Conservation (phyloP, 1,140 invertebrate species). For the Pteromalus puparum region DNA sequence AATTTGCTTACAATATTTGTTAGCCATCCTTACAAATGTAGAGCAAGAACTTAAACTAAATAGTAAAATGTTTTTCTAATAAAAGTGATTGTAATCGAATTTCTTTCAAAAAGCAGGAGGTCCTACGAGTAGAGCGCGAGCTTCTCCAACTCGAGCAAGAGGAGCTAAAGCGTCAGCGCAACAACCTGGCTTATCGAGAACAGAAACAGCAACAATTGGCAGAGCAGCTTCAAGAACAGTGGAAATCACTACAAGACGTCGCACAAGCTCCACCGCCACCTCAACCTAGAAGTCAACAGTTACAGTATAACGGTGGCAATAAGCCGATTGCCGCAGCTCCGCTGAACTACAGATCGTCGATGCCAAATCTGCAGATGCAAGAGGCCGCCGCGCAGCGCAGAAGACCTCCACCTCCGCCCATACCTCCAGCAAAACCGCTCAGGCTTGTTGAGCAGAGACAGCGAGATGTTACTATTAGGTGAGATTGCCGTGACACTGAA, state of each 20-base stretch:
- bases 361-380: slow-evolving; percentile 81
- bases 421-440: slow-evolving; percentile 75
- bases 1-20: too few relatives aligned
- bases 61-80: neutral
- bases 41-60: neutral
- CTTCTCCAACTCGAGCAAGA: slow-evolving; percentile 85
- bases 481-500: slow-evolving; percentile 22
- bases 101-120: slow-evolving; percentile 75
- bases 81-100: neutral
- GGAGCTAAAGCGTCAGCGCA: slow-evolving; percentile 84
- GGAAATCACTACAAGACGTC: slow-evolving; percentile 72
- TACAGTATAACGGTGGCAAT: slow-evolving; percentile 45
- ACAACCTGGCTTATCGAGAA: slow-evolving; percentile 81
- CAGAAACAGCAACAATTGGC: slow-evolving; percentile 70
- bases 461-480: slow-evolving; percentile 74
- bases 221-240: slow-evolving; percentile 71
- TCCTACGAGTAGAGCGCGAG: slow-evolving; percentile 85
- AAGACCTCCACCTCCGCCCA: slow-evolving; percentile 73
- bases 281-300: slow-evolving; percentile 5
- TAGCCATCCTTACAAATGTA: too few relatives aligned
- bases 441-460: slow-evolving; percentile 72
- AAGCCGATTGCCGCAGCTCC: slow-evolving; percentile 55
- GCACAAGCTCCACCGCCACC: slow-evolving; percentile 53
- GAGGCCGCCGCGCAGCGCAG: slow-evolving; percentile 63
- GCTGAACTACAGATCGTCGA: slow-evolving; percentile 80